Base-by-base conservation (phyloP, 1,140 invertebrate species). In the Odontomachus brunneus region DNA sequence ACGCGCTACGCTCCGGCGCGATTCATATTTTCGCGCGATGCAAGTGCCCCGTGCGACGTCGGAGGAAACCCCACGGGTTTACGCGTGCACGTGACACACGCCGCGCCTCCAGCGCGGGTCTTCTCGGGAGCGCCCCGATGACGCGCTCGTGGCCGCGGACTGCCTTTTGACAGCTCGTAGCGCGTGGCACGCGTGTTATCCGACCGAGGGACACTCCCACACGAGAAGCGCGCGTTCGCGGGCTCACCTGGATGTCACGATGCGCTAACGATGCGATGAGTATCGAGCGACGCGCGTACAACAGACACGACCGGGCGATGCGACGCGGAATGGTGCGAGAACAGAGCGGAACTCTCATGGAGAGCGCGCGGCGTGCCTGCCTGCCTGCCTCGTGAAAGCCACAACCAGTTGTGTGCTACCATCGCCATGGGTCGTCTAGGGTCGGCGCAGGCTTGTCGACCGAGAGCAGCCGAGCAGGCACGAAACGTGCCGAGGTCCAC, bases 391-490 rank as follows among this genome's bases (percentile, higher is more conserved):
- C 91, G 88, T 89, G 92, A 91, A 91, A 90, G 90, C 87, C 88
- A 91, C 88, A 88, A 91, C 89, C 90, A 89, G 89, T 92, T 93
- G 88, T 93, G 89, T 91, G 91, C 90, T 91, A 86, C 90, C 90
- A 91, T 91, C 91, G 93, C 92, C 92, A 93, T 93, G 89, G 90
- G 89, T 91, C 91, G 90, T 88, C 89, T 88, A 88, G 90, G 91
- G 86, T 92, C 89, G 91, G 90, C 90, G 88, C 90, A 91, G 83
- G 78, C 83, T 89, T 83, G 69, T 48, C 65, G 24, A 24, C 84
- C 91, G 89, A 85, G 57, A 33, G 19, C 22, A 1, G 11, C 65
- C 89, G 89, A 86, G 67, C 1, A 0, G 1, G 33, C 24, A 89
- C 91, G 90, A 89, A 24, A 9, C 0, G 11, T 14, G 3, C 69